Evolutionary conservation across 2,113 vertebrate species (phyloP), one percentile per base, ranked within the genome.

Genomic region (Tamias sibiricus): DNA sequence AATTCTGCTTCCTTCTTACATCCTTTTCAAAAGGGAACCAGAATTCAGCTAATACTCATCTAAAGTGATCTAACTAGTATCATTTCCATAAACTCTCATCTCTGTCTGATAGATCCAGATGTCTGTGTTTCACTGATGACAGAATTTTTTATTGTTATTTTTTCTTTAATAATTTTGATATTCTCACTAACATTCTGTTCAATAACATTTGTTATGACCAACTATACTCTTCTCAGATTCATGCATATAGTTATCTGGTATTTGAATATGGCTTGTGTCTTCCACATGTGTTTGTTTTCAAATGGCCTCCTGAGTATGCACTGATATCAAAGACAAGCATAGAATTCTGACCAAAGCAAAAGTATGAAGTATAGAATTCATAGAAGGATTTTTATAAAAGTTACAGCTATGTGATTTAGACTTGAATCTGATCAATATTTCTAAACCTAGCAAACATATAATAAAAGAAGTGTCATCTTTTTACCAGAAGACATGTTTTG

Each of bases 21-120:
- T 90, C 11, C 28, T 92, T 90, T 74, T 79, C 85, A 69, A 92
- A 83, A 94, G 69, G 24, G n/a, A 95, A 74, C 52, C 20, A 86
- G 40, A 87, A 74, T 79, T 49, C 72, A 94, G 19, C n/a, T 87
- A 52, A 24, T 3, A 57, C 28, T 97, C 24, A 83, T 47, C 17
- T 54, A 79, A 54, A 79, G 6, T 69, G 47, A 47, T 24, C 28
- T 47, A n/a, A 86, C 49, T 74, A 28, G 24, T 83, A 4, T 20
- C 68, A 47, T 87, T 87, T 82, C 52, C 30, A 44, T 17, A 82
- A 30, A 20, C 6, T 8, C 28, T 95, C 28, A 42, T 49, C 6
- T 12, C 0, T 44, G 7, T 86, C 32, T 47, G 10, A 24, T 40
- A 90, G 28, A 72, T 92, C 35, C 13, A 76, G 12, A 4, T 62